Evolutionary conservation across 2,113 vertebrate species (phyloP).

Genomic region (Dermatemys mawii): DNA sequence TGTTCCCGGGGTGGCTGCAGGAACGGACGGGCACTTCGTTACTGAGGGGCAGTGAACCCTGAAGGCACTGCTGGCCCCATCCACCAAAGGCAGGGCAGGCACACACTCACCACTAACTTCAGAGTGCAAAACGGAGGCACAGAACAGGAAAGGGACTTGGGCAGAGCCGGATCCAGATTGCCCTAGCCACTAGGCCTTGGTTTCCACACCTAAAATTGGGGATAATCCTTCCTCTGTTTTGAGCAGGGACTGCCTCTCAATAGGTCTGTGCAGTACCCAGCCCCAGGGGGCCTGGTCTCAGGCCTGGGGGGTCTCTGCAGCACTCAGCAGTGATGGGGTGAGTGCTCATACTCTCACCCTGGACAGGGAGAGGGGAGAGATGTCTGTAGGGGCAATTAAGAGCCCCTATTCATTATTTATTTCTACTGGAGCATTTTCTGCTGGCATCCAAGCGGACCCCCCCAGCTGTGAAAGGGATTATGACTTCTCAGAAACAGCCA

Average conservation of each 20-base stretch:
- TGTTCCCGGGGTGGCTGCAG: slow-evolving; percentile 63
- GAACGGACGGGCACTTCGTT: not conserved
- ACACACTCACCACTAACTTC: not conserved
- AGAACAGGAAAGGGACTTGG: not conserved
- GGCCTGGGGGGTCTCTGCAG: not conserved
- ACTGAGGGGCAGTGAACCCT: not conserved
- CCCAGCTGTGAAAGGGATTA: not conserved
- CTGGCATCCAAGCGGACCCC: not conserved
- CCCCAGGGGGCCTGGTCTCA: not conserved
- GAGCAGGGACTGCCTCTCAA: not conserved
- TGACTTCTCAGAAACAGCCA: not conserved
- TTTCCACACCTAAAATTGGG: not conserved
- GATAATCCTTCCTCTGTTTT: not conserved
- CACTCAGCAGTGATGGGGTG: not conserved
- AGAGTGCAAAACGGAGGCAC: not conserved
- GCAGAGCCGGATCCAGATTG: not conserved
- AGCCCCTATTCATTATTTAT: not conserved
- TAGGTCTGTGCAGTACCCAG: not conserved
- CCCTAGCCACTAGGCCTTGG: not conserved
- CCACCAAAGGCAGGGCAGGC: not conserved
- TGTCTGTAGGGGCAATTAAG: not conserved
- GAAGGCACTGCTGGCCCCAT: too few relatives aligned
- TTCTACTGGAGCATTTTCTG: not conserved
- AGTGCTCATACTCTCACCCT: not conserved
- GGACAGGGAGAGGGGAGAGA: not conserved